Evolutionary conservation across 2,113 vertebrate species (phyloP), one percentile per base, ranked within the genome.

Genomic region (Oryzias curvinotus): DNA sequence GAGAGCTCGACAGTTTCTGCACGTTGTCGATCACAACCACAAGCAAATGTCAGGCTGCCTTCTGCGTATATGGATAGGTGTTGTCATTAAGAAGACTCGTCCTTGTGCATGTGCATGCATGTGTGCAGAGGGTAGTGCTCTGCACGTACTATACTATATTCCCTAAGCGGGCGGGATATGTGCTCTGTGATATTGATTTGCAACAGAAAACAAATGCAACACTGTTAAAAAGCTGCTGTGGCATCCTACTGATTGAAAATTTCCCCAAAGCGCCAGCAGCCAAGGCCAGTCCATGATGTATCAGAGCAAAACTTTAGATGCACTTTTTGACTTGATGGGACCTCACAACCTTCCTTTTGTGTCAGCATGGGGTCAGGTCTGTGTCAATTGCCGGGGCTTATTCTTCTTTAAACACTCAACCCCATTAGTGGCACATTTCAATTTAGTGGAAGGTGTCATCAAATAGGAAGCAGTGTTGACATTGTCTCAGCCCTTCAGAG

Each of bases 401-500:
- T 90, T 90, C 87, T 66, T n/a, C 77, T 85, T 87, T 85, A 90
- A 93, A 92, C 88, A 78, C 81, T 89, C 86, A 44, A 76, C 80
- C 52, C 82, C 59, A 75, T 83, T 88, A 66, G 81, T 77, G 73
- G 72, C 78, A 52, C 87, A 83, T 90, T 91, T 84, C 80, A 87
- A 82, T 91, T 88, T 87, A 84, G 81, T 62, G 57, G 21, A 82
- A 93, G 90, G 92, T 92, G 92, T 92, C 71, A 70, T 90, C 82
- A 77, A 83, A 85, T 47, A 68, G 81, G 83, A 86, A 75, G 65
- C 63, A 56, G 67, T 87, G 89, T 82, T 91, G 91, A 91, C 86
- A 81, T 52, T 69, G 83, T 62, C 57, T 78, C 85, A 65, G 75
- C 78, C 60, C 44, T 61, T 85, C 81, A 52, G 75, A 82, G 79